These are phyloP conservation scores for Troilus luridus DNA, from an alignment of 2,888 invertebrate genomes.

Conservation along the genomic window DNA sequence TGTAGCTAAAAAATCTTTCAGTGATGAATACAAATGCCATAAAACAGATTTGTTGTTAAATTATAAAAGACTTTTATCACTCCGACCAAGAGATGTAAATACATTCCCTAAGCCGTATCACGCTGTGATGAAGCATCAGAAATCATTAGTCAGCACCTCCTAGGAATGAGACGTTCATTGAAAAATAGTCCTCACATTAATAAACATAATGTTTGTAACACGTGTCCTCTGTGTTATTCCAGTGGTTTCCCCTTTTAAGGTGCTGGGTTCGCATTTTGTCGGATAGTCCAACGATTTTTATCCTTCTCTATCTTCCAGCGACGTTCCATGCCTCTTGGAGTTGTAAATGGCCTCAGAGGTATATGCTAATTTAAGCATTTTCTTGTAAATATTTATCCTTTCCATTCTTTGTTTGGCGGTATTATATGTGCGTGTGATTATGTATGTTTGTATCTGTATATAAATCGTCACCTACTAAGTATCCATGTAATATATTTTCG, in stretches of 20 bases:
- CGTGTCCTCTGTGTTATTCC: not conserved
- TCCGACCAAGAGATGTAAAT: not conserved
- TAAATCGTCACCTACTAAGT: too few relatives aligned
- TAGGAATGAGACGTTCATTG: not conserved
- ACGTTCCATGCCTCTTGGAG: not conserved
- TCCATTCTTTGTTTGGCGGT: not conserved
- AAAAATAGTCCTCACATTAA: constrained; percentile 5
- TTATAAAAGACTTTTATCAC: not conserved
- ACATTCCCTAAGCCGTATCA: not conserved
- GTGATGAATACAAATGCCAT: too few relatives aligned
- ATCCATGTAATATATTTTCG: too few relatives aligned
- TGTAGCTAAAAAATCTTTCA: too few relatives aligned
- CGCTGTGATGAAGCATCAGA: not conserved
- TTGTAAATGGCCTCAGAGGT: not conserved
- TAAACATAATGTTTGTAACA: constrained; percentile 19
- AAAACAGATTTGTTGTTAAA: too few relatives aligned
- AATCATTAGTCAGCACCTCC: not conserved
- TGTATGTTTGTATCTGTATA: too few relatives aligned
- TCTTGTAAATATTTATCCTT: not conserved
- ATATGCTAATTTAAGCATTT: constrained; percentile 44
- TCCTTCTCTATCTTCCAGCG: not conserved
- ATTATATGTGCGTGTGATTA: not conserved
- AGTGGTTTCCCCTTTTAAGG: constrained; percentile 30
- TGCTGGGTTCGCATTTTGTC: not conserved
- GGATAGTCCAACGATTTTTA: not conserved